Percentiles rank a stretch among this genome's conserved stretches.
Evolutionary conservation across 2,888 invertebrate genomes (phyloP).

Genomic region (Tetheella fluctuosa): DNA sequence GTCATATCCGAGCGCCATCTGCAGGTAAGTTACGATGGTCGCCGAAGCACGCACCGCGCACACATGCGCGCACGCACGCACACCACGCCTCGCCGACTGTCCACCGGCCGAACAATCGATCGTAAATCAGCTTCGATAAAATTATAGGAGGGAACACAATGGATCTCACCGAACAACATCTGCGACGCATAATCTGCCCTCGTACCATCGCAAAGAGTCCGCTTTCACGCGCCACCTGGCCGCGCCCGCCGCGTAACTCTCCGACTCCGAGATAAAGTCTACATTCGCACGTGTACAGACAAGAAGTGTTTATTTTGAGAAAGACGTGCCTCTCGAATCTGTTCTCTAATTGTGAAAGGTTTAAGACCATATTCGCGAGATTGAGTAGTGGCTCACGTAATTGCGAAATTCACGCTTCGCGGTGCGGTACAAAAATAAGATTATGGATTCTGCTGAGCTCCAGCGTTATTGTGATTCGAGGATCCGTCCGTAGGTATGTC

Average conservation of each 20-base stretch:
- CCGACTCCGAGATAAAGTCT: slow-evolving; percentile 79
- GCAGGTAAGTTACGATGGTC: slow-evolving; percentile 64
- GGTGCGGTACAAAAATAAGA: slow-evolving; percentile 84
- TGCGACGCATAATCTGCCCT: slow-evolving; percentile 73
- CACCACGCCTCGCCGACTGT: slow-evolving; percentile 71
- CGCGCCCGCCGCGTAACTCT: slow-evolving; percentile 61
- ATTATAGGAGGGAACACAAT: slow-evolving; percentile 84
- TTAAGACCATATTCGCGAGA: slow-evolving; percentile 63
- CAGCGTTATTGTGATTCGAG: slow-evolving; percentile 84
- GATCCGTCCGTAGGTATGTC: slow-evolving; percentile 83
- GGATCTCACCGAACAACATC: slow-evolving; percentile 69
- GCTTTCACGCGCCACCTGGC: slow-evolving; percentile 70
- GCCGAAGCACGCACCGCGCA: slow-evolving; percentile 54
- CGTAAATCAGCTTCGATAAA: slow-evolving; percentile 84
- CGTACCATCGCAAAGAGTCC: slow-evolving; percentile 70
- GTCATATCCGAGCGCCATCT: slow-evolving; percentile 73
- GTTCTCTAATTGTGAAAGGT: slow-evolving; percentile 49
- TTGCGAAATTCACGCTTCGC: slow-evolving; percentile 84
- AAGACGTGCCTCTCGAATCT: slow-evolving; percentile 54
- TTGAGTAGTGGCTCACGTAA: slow-evolving; percentile 61
- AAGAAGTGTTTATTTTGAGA: slow-evolving; percentile 82
- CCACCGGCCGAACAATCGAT: slow-evolving; percentile 82
- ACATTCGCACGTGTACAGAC: slow-evolving; percentile 80
- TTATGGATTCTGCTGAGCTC: slow-evolving; percentile 84
- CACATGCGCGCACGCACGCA: slow-evolving; percentile 70